Evolutionary conservation across 1,140 invertebrate genomes (phyloP), one percentile per base, ranked within the genome.

Genomic region (Grapholita molesta): DNA sequence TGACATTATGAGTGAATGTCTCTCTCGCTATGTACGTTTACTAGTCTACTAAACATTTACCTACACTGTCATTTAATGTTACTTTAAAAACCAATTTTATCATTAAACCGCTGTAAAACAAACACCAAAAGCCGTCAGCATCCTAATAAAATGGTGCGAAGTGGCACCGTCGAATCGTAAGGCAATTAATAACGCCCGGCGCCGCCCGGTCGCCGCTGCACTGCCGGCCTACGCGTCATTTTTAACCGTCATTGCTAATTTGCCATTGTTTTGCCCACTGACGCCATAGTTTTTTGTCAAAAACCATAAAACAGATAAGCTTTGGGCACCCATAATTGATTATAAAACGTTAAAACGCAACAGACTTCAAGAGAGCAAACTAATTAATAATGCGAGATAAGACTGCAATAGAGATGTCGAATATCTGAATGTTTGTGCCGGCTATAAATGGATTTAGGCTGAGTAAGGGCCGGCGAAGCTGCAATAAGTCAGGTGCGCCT

Each of bases 241-340:
- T 90, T 90, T 91, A 88, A 82, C 83, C 85, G 89, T 89, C 89
- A 88, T 82, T 85, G 80, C 89, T 90, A 90, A 91, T 91, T 90
- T 90, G 88, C 86, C 82, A 90, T 91, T 91, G 89, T 91, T 91
- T 91, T 84, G 80, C 74, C 77, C 78, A 68, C 82, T 84, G 89
- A 90, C 88, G 88, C 88, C 88, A 89, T 78, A 61, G 74, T 85
- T 91, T 90, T 89, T 91, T 86, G 74, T 75, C 69, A 77, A 79
- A 84, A 86, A 91, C 87, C 89, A 89, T 91, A 91, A 91, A 91
- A 84, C 83, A 88, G 89, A 91, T 91, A 88, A 83, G 81, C 67
- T 72, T 80, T 79, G 76, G 76, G 73, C 77, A 80, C 71, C 78
- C 78, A 83, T 86, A 86, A 89, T 85, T 86, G 84, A 89, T 88